These are phyloP conservation scores for Boleophthalmus pectinirostris DNA, from an alignment of 2,113 vertebrate genomes.

Conservation along the genomic window DNA sequence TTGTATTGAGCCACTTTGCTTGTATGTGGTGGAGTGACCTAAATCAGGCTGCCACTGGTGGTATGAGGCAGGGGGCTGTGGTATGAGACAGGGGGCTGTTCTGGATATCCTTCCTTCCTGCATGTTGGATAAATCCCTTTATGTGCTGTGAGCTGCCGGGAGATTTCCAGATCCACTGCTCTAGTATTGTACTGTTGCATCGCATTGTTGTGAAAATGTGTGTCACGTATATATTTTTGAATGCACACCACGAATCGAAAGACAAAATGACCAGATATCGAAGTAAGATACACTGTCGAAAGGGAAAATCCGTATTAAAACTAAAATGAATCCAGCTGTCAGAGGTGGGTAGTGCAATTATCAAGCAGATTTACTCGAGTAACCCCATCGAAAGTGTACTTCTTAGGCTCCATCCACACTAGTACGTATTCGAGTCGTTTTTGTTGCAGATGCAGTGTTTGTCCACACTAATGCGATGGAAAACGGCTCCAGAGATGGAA, in stretches of 20 bases:
- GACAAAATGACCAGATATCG: background rate
- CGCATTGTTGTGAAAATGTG: conserved; percentile 55
- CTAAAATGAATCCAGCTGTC: background rate
- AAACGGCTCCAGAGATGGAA: too few species aligned
- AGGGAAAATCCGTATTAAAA: background rate
- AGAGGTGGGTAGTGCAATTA: background rate
- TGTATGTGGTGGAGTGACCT: conserved; percentile 26
- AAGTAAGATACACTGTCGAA: background rate
- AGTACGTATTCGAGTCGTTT: too few species aligned
- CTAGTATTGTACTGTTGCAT: conserved; percentile 40
- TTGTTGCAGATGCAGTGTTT: too few species aligned
- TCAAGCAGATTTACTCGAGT: background rate
- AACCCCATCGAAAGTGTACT: background rate
- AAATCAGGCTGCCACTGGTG: conserved; percentile 13
- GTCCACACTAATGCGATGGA: too few species aligned
- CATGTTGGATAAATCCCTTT: conserved; percentile 50
- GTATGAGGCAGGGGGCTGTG: conserved; percentile 23
- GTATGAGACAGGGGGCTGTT: conserved; percentile 13
- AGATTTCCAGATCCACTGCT: conserved; percentile 56
- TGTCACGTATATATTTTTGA: conserved; percentile 39
- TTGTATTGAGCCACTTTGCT: conserved; percentile 46
- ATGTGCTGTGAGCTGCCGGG: conserved; percentile 29
- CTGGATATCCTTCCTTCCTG: conserved; percentile 28
- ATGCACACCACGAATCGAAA: conserved; percentile 24
- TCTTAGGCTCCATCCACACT: too few species aligned